A percentile compares a stretch with the other conserved stretches of the same genome.
Evolutionary conservation across 2,888 invertebrate genomes (phyloP).

Genomic region (Chrysodeixis includens): DNA sequence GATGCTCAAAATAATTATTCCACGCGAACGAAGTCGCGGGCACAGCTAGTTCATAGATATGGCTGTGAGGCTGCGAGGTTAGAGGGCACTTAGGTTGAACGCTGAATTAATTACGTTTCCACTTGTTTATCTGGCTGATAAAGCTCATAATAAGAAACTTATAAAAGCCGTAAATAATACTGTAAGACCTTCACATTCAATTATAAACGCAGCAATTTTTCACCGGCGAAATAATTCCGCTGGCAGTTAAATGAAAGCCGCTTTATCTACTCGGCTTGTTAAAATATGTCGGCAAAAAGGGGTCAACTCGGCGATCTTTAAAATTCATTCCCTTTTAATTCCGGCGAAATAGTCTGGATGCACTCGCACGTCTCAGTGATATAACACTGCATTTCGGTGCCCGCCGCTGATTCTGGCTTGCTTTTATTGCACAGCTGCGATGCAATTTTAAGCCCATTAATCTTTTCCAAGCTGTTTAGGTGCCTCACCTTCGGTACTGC

Average conservation of each 20-base stretch:
- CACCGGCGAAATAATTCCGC: constrained; percentile 35
- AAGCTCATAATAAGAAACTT: constrained; percentile 18
- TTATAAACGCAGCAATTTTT: constrained; percentile 33
- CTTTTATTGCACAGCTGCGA: constrained; percentile 84
- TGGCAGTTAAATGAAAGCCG: constrained; percentile 30
- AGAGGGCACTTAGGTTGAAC: constrained; percentile 5
- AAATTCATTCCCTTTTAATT: constrained; percentile 74
- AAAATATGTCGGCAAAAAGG: constrained; percentile 49
- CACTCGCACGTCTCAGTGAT: constrained; percentile 73
- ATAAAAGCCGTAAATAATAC: constrained; percentile 38
- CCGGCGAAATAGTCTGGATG: constrained; percentile 62
- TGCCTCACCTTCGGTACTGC: constrained; percentile 64
- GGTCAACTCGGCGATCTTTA: constrained; percentile 47
- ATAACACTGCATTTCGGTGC: constrained; percentile 76
- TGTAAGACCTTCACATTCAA: constrained; percentile 28
- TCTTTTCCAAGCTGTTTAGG: constrained; percentile 80
- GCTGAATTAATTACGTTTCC: constrained; percentile 19
- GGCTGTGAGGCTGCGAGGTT: not conserved
- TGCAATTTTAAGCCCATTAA: constrained; percentile 88
- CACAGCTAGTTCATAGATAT: too few species aligned
- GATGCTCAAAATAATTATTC: too few species aligned
- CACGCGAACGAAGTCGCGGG: too few species aligned
- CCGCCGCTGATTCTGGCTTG: constrained; percentile 70
- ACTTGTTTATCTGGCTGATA: constrained; percentile 18
- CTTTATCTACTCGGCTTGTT: constrained; percentile 27